These are phyloP conservation scores for Coronaproctus castanopsis DNA, from an alignment of 2,888 invertebrate species.

Conservation along the genomic window DNA sequence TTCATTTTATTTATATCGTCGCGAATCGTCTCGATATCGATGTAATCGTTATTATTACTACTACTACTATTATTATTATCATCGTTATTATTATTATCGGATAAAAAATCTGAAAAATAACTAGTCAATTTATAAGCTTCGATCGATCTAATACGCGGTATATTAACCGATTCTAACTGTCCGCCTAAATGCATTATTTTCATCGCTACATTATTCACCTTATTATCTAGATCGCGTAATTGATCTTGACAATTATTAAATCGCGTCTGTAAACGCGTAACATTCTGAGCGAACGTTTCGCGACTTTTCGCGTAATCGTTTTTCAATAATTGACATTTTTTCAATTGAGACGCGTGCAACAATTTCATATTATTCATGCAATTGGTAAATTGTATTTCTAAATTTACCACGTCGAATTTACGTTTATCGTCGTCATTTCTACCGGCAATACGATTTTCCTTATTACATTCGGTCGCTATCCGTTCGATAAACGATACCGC, in stretches of 20 bases:
- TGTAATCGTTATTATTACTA: too few relatives aligned
- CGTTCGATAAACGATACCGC: background rate
- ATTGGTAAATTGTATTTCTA: background rate
- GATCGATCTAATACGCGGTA: slow-evolving; percentile 77
- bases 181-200: slow-evolving; percentile 97
- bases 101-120: slow-evolving; percentile 14
- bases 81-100: background rate
- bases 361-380: background rate
- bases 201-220: slow-evolving; percentile 90
- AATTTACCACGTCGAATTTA: background rate
- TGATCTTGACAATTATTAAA: background rate
- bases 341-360: background rate
- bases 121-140: slow-evolving; percentile 82
- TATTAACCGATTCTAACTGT: slow-evolving; percentile 89
- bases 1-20: slow-evolving; percentile 38
- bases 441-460: background rate
- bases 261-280: background rate
- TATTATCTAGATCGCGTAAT: slow-evolving; percentile 41
- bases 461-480: too few relatives aligned
- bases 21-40: too few relatives aligned
- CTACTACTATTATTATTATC: too few relatives aligned
- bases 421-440: background rate
- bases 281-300: background rate
- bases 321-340: background rate
- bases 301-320: background rate